These are phyloP conservation scores for Prunella fulvescens DNA, from an alignment of 2,113 vertebrate species.

Conservation along the genomic window DNA sequence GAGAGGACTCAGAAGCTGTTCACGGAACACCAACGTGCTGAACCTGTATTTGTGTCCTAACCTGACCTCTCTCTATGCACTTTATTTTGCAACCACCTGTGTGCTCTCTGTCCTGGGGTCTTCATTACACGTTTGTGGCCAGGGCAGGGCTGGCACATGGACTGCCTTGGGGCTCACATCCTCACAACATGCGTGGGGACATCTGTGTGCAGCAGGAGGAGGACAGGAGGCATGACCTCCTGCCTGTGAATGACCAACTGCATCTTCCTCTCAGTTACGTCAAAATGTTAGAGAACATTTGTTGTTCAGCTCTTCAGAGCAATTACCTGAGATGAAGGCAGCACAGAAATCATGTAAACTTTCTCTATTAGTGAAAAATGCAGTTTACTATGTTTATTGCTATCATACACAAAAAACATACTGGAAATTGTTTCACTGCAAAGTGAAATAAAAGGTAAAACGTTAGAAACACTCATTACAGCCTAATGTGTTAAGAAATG, in stretches of 20 bases:
- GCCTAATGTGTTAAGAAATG: neutral
- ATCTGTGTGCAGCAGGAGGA: neutral
- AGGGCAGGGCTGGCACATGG: neutral
- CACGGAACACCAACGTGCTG: accelerated
- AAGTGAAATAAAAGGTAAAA: neutral
- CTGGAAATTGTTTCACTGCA: neutral
- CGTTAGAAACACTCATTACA: neutral
- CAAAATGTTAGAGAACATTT: neutral
- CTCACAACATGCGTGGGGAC: too few relatives aligned
- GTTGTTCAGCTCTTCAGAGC: neutral
- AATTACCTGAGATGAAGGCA: neutral
- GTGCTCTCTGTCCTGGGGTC: neutral
- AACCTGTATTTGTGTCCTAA: neutral
- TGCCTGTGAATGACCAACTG: neutral
- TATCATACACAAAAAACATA: neutral
- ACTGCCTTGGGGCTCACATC: neutral
- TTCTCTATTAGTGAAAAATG: neutral
- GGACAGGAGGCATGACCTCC: neutral
- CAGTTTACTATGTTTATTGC: neutral
- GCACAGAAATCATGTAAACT: neutral
- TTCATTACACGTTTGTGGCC: accelerated
- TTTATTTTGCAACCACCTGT: neutral
- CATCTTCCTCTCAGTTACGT: neutral
- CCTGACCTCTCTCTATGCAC: neutral
- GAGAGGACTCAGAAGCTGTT: neutral